Percentiles rank a stretch among this genome's conserved stretches.
Evolutionary conservation across 2,113 vertebrate genomes (phyloP).

Genomic region (Festucalex cinctus): DNA sequence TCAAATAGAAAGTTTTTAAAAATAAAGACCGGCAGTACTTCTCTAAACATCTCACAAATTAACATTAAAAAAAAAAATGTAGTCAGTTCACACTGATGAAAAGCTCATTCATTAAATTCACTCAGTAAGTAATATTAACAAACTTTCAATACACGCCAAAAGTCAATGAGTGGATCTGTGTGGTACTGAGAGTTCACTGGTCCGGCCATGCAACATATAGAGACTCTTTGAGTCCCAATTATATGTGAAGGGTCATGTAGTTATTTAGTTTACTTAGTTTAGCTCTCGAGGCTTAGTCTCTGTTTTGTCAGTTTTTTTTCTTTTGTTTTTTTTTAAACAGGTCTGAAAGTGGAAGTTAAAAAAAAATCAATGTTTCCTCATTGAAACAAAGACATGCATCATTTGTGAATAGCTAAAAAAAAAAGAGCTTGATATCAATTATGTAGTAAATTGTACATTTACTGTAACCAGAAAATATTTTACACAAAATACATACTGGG

Average conservation of each 20-base stretch:
- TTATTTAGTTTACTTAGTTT: not conserved
- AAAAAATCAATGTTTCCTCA: not conserved
- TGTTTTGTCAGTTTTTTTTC: not conserved
- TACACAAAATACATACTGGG: no score
- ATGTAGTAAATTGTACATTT: no score
- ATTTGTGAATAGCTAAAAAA: not conserved
- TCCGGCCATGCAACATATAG: not conserved
- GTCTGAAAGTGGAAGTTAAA: not conserved
- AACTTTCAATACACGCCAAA: not conserved
- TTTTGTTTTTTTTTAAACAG: not conserved
- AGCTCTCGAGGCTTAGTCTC: not conserved
- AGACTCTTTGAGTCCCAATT: constrained; percentile 8
- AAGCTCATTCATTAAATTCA: not conserved
- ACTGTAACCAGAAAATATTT: no score
- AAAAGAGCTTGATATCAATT: not conserved
- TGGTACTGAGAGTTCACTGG: constrained; percentile 1
- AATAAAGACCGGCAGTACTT: not conserved
- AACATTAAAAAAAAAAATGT: not conserved
- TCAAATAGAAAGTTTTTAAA: not conserved
- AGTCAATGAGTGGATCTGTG: not conserved
- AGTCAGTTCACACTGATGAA: not conserved
- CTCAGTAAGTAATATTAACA: not conserved
- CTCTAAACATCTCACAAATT: not conserved
- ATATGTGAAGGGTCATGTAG: not conserved
- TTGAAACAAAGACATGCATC: not conserved